Conservation (phyloP, 2,113 vertebrate genomes). For the Pseudorectes ferrugineus region DNA sequence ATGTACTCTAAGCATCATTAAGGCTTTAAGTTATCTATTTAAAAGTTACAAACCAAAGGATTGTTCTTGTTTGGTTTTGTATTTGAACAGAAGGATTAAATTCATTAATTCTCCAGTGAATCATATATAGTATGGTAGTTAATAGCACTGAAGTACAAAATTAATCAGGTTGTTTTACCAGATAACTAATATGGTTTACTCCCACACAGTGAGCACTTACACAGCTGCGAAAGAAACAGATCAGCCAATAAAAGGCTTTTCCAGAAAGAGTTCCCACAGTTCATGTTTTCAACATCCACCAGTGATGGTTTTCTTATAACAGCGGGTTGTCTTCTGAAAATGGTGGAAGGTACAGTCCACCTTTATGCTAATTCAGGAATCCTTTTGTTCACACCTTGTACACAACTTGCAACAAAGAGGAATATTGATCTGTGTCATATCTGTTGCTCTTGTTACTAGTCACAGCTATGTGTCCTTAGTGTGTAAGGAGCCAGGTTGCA, state of each 20-base stretch:
- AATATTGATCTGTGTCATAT: fast-evolving
- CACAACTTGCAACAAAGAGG: neutral
- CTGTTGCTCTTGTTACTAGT: neutral
- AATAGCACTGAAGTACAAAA: constrained; percentile 48
- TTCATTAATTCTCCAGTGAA: constrained; percentile 18
- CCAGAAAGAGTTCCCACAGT: neutral
- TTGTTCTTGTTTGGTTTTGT: constrained; percentile 45
- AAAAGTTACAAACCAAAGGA: constrained; percentile 34
- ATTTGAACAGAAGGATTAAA: constrained; percentile 44
- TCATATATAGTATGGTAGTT: neutral
- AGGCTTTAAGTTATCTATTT: constrained; percentile 32
- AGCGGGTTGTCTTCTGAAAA: neutral
- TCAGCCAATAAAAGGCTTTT: neutral
- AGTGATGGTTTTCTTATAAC: neutral
- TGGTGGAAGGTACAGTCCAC: neutral
- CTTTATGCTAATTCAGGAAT: neutral
- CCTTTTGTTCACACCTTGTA: neutral
- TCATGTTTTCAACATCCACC: neutral
- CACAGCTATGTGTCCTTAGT: neutral
- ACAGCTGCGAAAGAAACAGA: neutral
- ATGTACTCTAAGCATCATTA: constrained; percentile 10
- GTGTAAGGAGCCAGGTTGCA: neutral
- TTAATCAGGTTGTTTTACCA: constrained; percentile 30
- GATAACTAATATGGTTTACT: constrained; percentile 38
- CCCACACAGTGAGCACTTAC: neutral